Conservation (phyloP, 2,888 invertebrate species). For the Macaria notata region DNA sequence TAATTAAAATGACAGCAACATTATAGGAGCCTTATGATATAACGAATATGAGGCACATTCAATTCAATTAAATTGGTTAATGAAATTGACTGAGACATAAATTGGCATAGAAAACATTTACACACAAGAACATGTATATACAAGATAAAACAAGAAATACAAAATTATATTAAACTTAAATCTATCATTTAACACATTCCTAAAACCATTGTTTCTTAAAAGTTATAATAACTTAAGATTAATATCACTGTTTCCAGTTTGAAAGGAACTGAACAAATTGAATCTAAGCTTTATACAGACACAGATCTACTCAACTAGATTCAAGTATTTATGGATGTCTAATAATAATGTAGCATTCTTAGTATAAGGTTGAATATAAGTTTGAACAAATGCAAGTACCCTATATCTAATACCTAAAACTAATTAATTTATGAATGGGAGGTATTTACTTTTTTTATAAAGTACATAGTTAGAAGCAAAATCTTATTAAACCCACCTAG, state of each 20-base stretch:
- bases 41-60: too few species aligned
- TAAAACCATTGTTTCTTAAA: constrained; percentile 39
- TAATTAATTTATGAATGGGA: too few species aligned
- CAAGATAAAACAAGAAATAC: too few species aligned
- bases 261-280: constrained; percentile 64
- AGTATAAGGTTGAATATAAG: background rate
- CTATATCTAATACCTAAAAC: too few species aligned
- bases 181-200: constrained; percentile 32
- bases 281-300: background rate
- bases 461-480: background rate
- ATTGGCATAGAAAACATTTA: too few species aligned
- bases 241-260: constrained; percentile 75
- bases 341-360: background rate
- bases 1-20: too few species aligned
- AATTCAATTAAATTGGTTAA: too few species aligned
- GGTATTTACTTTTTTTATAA: too few species aligned
- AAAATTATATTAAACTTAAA: constrained; percentile 31
- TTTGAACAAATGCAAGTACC: too few species aligned
- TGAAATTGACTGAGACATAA: too few species aligned
- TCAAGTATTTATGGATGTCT: background rate
- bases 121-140: too few species aligned
- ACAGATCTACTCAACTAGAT: constrained; percentile 4
- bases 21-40: too few species aligned
- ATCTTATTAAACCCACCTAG: background rate
- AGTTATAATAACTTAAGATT: constrained; percentile 61